A percentile compares a stretch with the other conserved stretches of the same genome.
Conservation (phyloP, 2,113 vertebrate species). For the Pachyramphus minor region DNA sequence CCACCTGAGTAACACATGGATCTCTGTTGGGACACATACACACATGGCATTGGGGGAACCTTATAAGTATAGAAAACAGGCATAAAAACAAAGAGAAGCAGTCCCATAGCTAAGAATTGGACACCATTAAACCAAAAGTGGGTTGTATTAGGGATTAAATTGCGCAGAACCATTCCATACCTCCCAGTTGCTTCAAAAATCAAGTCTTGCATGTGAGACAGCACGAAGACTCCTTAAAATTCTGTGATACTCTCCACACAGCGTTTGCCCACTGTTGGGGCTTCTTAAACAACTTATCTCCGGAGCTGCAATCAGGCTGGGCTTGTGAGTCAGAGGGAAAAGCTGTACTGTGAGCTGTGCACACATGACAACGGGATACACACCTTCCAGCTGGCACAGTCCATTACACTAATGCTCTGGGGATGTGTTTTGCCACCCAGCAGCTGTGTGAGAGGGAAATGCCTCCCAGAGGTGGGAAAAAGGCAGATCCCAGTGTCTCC, state of each 20-base stretch:
- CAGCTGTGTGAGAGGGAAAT: accelerated
- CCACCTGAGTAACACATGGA: background rate
- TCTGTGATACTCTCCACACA: background rate
- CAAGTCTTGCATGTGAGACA: background rate
- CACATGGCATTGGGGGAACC: background rate
- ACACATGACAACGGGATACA: background rate
- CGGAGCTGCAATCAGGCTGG: background rate
- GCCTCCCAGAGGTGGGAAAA: accelerated
- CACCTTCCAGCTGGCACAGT: background rate
- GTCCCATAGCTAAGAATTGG: background rate
- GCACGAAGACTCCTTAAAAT: background rate
- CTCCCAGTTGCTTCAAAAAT: background rate
- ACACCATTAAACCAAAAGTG: background rate
- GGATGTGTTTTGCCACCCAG: background rate
- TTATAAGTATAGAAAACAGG: background rate
- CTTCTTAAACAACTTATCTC: background rate
- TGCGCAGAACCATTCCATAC: background rate
- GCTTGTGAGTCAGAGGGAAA: background rate
- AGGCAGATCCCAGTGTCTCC: background rate
- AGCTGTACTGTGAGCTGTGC: background rate
- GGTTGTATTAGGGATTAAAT: background rate
- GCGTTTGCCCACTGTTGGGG: background rate
- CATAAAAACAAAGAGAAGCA: background rate
- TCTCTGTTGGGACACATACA: background rate
- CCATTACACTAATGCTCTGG: background rate